Evolutionary conservation across 2,888 invertebrate species (phyloP), one percentile per base, ranked within the genome.

Genomic region (Trachelus tabidus): DNA sequence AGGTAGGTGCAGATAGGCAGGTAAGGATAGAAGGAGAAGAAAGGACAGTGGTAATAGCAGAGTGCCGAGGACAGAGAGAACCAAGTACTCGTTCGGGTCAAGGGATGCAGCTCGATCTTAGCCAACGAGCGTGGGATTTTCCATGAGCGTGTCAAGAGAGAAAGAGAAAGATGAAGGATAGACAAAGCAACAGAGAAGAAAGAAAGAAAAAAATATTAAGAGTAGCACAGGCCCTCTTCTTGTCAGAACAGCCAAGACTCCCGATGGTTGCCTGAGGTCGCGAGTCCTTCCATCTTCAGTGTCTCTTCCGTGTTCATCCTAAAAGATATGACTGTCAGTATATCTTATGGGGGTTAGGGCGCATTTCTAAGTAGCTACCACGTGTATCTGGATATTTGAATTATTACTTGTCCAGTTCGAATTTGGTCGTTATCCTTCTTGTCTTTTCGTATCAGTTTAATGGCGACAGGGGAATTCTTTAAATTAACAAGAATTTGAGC

Each of bases 141-240:
- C 75, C 77, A 78, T 69, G 82, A 82, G 76, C 79, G 76, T 82
- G 83, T 84, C 84, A 82, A 82, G 79, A 82, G 80, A 80, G 73
- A 81, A 74, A 74, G 73, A 77, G 34, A 75, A 68, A 68, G 68
- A 69, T n/a, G 31, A 31, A 75, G 68, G 2, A 11, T 34, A 33
- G 33, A 6, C 12, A 33, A 34, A 68, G 11, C 30, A n/a, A 6
- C 0, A 12, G 12, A 11, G 3, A 15, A 76, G 40, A 33, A 40
- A 15, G 75, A 33, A n/a, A 12, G 9, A 31, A 71, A 15, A 23
- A 23, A 3, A 71, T 9, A 71, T 23, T 23, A 1, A 71, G 30
- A 12, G 9, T 11, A 34, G 12, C 71, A 11, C 6, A 30, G 71
- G 3, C 6, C 30, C 4, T 71, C 34, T 56, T 56, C 23, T 56